phyloP scores from a whole-genome alignment of 2,113 vertebrate genomes.

The Alethe castanea region DNA sequence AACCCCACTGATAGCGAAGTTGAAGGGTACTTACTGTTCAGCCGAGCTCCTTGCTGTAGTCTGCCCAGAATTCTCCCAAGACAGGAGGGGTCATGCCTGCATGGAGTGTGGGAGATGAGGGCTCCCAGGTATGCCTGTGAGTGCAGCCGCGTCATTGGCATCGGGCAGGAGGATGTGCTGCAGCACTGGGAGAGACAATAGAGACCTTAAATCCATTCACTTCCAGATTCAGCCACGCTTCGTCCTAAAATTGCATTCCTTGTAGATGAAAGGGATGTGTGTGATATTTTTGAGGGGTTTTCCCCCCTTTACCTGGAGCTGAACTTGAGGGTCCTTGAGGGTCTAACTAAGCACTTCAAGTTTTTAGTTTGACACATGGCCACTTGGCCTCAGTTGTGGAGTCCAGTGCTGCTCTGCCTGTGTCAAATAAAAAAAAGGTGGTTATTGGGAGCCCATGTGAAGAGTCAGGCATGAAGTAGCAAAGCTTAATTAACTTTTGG shows the following conservation, averaged over 20 bases:
- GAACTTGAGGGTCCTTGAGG: neutral
- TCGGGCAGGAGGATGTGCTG: neutral
- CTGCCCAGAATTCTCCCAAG: neutral
- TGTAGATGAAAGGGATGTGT: neutral
- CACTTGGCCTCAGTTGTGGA: neutral
- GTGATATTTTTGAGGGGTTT: neutral
- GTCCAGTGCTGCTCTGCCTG: fast-evolving
- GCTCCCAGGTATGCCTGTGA: fast-evolving
- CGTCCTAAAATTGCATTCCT: neutral
- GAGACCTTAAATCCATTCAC: neutral
- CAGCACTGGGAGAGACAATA: neutral
- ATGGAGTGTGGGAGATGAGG: fast-evolving
- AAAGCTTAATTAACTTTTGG: neutral
- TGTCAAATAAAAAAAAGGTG: neutral
- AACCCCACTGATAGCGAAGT: neutral
- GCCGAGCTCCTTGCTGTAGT: neutral
- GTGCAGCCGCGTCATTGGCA: neutral
- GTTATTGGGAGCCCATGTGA: neutral
- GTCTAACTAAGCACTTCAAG: neutral
- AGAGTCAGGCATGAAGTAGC: neutral
- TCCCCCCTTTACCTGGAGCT: neutral
- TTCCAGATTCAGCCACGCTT: neutral
- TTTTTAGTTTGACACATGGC: neutral
- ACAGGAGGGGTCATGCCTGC: fast-evolving
- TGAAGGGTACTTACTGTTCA: neutral